Evolutionary conservation across 2,113 vertebrate species (phyloP), one percentile per base, ranked within the genome.

Genomic region (Fregata magnificens): DNA sequence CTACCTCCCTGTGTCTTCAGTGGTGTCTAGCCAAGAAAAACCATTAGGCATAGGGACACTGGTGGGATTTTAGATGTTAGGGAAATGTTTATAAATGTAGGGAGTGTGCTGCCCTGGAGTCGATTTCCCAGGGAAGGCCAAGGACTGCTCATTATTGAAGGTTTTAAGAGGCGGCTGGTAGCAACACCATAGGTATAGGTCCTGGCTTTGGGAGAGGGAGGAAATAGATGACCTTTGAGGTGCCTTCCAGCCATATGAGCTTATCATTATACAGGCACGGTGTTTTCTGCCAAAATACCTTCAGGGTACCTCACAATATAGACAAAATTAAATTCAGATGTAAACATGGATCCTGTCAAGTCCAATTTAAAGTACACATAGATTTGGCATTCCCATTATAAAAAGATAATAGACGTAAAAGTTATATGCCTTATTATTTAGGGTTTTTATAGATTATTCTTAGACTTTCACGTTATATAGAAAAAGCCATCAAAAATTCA

Each of bases 11-110:
- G 7, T 90, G 87, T 87, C 93, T 96, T 95, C 74, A 42, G 40
- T 40, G 19, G 13, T 80, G 87, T 91, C 92, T 92, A 63, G 90
- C 71, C 82, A 77, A 40, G 20, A 90, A 40, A 21, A 90, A 73
- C 42, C 53, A 79, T 85, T 87, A 93, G 73, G 21, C 45, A 71
- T 25, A 52, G 26, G 16, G 17, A 47, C 19, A 70, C 25, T 5
- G 42, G 21, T 7, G 49, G 31, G 21, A 69, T 90, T 93, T 85
- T 49, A 88, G 32, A 63, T 73, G 6, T 55, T 53, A n/a, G 22
- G 31, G 28, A 87, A 87, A 76, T 66, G 17, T 88, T 83, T 77
- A 26, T 38, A 40, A 44, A 61, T 40, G 11, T 21, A 38, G 8
- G 20, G 36, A 62, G 3, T 61, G 40, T 2, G 2, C 44, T 93